Evolutionary conservation across 2,797 vertebrate genomes (phyloP).

Genomic region (Lepus oiostolus): DNA sequence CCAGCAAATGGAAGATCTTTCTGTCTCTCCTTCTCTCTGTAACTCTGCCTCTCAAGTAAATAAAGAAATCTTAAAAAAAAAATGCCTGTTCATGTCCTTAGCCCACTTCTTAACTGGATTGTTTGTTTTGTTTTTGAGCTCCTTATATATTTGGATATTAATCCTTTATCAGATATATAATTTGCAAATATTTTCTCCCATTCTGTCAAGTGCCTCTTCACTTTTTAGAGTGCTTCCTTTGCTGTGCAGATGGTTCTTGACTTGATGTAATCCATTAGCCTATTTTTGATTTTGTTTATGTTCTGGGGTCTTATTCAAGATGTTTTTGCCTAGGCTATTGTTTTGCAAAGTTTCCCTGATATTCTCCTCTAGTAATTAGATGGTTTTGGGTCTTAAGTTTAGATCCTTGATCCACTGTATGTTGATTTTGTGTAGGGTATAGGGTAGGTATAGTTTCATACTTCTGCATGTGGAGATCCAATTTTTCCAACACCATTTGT

Average conservation of each 20-base stretch:
- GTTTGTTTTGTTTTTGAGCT: not conserved
- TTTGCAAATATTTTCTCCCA: not conserved
- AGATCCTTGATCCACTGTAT: not conserved
- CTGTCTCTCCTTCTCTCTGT: too few relatives aligned
- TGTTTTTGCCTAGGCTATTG: not conserved
- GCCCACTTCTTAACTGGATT: not conserved
- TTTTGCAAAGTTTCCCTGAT: not conserved
- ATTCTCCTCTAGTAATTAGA: not conserved
- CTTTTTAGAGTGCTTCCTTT: not conserved
- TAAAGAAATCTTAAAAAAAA: too few relatives aligned
- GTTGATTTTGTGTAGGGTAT: not conserved
- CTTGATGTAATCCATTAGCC: not conserved
- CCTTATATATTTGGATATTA: not conserved
- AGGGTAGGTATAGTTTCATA: not conserved
- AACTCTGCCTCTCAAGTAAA: too few relatives aligned
- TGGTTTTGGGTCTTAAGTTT: not conserved
- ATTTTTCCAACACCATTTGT: not conserved
- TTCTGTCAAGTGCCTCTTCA: not conserved
- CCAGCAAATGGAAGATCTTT: too few relatives aligned
- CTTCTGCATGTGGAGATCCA: not conserved
- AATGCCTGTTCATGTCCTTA: not conserved
- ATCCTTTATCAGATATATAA: not conserved
- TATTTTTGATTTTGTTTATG: not conserved
- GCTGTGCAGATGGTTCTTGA: not conserved
- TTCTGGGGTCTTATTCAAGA: not conserved